These are phyloP conservation scores for Amphipyra tragopoginis DNA, from an alignment of 2,888 invertebrate genomes.

Conservation along the genomic window DNA sequence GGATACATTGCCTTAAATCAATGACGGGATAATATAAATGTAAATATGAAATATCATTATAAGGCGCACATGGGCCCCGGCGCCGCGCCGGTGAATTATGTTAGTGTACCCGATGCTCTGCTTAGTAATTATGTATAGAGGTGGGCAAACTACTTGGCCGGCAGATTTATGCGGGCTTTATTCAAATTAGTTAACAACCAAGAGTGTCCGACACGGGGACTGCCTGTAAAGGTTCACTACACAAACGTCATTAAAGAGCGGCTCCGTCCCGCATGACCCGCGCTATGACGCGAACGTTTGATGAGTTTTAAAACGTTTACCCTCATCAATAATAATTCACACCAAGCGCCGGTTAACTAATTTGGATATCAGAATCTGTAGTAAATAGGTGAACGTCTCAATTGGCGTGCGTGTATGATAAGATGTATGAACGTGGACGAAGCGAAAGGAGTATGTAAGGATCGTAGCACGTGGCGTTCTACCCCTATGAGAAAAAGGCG, in stretches of 20 bases:
- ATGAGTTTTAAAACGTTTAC: not conserved
- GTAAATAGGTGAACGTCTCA: too few relatives aligned
- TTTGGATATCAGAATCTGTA: conserved; percentile 12
- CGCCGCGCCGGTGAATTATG: not conserved
- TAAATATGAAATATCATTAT: conserved; percentile 35
- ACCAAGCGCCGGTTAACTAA: conserved; percentile 12
- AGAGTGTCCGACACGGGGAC: not conserved
- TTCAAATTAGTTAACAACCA: conserved; percentile 16
- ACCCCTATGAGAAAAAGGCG: too few relatives aligned
- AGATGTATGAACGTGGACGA: too few relatives aligned
- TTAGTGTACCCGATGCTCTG: conserved; percentile 3
- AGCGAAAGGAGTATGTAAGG: too few relatives aligned
- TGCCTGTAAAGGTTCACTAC: conserved; percentile 6
- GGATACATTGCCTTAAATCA: too few relatives aligned
- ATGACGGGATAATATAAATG: conserved; percentile 31
- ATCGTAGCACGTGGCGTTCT: too few relatives aligned
- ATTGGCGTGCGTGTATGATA: too few relatives aligned
- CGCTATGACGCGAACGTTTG: not conserved
- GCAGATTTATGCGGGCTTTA: conserved; percentile 6
- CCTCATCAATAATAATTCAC: conserved; percentile 9
- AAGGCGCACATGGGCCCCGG: not conserved
- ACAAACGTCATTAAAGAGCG: conserved; percentile 4
- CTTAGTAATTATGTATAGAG: conserved; percentile 5
- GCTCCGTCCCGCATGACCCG: not conserved
- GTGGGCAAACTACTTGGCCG: not conserved